These are phyloP conservation scores for Vidua chalybeata DNA, from an alignment of 2,113 vertebrate genomes.

Conservation along the genomic window DNA sequence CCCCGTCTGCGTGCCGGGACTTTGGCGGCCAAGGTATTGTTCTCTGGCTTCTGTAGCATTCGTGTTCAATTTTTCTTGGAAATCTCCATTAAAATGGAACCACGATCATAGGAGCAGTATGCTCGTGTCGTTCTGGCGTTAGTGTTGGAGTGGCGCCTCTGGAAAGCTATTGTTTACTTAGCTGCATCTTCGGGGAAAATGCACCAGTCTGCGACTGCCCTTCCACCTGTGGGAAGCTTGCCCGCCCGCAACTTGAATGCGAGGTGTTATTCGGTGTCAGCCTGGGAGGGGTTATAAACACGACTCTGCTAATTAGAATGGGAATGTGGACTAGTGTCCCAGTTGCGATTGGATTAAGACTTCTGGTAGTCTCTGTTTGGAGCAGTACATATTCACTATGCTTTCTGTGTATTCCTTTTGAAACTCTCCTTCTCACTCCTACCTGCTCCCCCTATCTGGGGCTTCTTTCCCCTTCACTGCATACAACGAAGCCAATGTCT, in stretches of 20 bases:
- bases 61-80: accelerated
- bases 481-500: background rate
- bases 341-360: background rate
- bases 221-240: background rate
- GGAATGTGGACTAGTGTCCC: background rate
- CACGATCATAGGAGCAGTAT: accelerated
- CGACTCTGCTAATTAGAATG: background rate
- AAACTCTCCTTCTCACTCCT: background rate
- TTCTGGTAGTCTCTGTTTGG: background rate
- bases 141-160: accelerated
- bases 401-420: background rate
- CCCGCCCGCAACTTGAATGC: accelerated
- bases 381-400: background rate
- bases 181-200: background rate
- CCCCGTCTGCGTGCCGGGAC: accelerated
- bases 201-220: no score
- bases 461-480: accelerated
- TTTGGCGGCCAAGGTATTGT: accelerated
- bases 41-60: background rate
- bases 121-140: background rate
- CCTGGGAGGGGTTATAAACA: background rate
- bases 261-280: background rate
- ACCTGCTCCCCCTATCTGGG: accelerated
- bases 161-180: background rate
- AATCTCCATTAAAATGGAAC: background rate